phyloP scores from a whole-genome alignment of 2,797 vertebrate species.

The Carapus acus region DNA sequence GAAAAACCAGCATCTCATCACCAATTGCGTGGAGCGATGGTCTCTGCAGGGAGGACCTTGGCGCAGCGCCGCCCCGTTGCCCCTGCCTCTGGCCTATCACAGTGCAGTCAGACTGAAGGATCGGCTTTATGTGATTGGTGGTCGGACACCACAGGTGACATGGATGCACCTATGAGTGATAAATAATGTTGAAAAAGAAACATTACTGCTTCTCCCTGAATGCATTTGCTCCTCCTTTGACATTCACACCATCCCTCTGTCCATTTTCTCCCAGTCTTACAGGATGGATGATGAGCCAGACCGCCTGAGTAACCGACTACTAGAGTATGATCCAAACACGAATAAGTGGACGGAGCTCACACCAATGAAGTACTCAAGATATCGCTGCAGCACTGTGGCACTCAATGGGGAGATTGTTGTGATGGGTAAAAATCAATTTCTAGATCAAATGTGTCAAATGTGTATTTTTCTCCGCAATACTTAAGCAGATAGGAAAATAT shows the following conservation, averaged over 20 bases:
- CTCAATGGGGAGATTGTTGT: constrained; percentile 89
- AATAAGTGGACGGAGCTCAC: constrained; percentile 85
- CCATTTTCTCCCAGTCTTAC: constrained; percentile 74
- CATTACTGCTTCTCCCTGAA: constrained; percentile 21
- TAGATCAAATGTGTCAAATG: no score
- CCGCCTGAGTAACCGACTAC: constrained; percentile 85
- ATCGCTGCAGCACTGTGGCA: constrained; percentile 85
- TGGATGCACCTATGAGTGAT: background rate
- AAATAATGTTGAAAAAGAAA: no score
- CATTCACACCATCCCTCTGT: no score
- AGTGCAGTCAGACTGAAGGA: constrained; percentile 78
- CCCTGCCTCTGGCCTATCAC: constrained; percentile 86
- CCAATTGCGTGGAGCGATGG: constrained; percentile 89
- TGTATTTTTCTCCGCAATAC: no score
- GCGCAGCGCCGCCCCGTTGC: constrained; percentile 84
- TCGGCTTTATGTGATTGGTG: constrained; percentile 87
- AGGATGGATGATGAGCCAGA: constrained; percentile 92
- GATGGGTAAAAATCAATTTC: constrained; percentile 77
- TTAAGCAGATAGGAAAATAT: no score
- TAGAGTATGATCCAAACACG: constrained; percentile 84
- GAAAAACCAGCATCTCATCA: constrained; percentile 88
- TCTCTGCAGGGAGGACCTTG: constrained; percentile 82
- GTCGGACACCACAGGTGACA: constrained; percentile 92
- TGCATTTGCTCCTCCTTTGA: constrained; percentile 59
- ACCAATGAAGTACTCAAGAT: constrained; percentile 93